Evolutionary conservation across 2,888 invertebrate species (phyloP), one percentile per base, ranked within the genome.

Genomic region (Drosophila heteroneura): DNA sequence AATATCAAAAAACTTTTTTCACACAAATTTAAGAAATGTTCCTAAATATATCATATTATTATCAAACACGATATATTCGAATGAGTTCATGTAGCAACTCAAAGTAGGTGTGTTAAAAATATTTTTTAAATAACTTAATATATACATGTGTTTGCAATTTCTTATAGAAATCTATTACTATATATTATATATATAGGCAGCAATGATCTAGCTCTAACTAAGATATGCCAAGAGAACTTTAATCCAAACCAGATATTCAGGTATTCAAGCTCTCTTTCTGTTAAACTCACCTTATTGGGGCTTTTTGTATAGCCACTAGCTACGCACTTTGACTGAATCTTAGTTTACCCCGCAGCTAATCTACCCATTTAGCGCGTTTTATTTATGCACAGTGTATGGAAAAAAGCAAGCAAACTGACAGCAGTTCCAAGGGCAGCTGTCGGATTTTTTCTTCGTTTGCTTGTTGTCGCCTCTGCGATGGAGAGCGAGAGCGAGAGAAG

Each of bases 291-390:
- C 33, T 30, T 69, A 22, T 7, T 22, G 28, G 39, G 44, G 47
- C 54, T 56, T 63, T 56, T 70, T 32, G 0, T 26, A 56, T 52
- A 22, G 32, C 57, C 76, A 47, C 28, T 53, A 57, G 30, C 26
- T 37, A 28, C 41, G 59, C 59, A 32, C 51, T 63, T 66, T 51
- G 56, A 58, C 37, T 59, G 59, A 72, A 54, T 77, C 57, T 35
- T 33, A 58, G 53, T 37, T 33, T 19, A 64, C 51, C 70, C 63
- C 51, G 70, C 51, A 68, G 74, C 83, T 89, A 84, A 84, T 88
- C 81, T 75, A 83, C 86, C 83, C 84, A 75, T 71, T 83, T 81
- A 32, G 64, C 66, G 68, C 73, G 66, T 63, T 80, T 81, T 85
- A 83, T 79, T 69, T 64, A 47, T 49, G 64, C 32, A 16, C 14